These are phyloP conservation scores for Vicugna pacos DNA, from an alignment of 2,113 vertebrate species.

Conservation along the genomic window DNA sequence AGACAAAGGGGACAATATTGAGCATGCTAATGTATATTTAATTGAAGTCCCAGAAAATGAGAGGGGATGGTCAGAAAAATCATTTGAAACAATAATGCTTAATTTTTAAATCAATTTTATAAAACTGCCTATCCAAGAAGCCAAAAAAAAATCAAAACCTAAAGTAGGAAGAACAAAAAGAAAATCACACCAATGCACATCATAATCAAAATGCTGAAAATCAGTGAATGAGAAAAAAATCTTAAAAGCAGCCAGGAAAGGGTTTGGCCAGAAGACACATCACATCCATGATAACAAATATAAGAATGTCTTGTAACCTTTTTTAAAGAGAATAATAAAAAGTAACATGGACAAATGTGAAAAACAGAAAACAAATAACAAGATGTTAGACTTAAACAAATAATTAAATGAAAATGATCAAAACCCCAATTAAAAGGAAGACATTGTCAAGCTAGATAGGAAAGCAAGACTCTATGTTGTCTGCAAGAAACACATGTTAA, in stretches of 20 bases:
- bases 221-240: not conserved
- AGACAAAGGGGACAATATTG: not conserved
- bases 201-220: not conserved
- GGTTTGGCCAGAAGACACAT: not conserved
- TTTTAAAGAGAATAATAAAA: conserved; percentile 21
- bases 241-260: not conserved
- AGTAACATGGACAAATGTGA: not conserved
- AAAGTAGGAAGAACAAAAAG: not conserved
- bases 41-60: not conserved
- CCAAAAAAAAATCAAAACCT: not conserved
- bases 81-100: conserved; percentile 32
- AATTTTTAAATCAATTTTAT: conserved; percentile 12
- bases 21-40: not conserved
- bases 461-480: not conserved
- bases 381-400: not conserved
- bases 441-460: not conserved
- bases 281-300: not conserved
- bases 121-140: not conserved
- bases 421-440: not conserved
- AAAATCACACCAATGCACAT: not conserved
- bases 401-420: not conserved
- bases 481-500: not conserved
- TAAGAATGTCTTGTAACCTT: not conserved
- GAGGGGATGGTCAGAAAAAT: not conserved
- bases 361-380: not conserved